A percentile compares a stretch with the other conserved stretches of the same genome.
These are phyloP conservation scores for Rhynchophorus ferrugineus DNA, from an alignment of 1,140 invertebrate species.

Conservation along the genomic window DNA sequence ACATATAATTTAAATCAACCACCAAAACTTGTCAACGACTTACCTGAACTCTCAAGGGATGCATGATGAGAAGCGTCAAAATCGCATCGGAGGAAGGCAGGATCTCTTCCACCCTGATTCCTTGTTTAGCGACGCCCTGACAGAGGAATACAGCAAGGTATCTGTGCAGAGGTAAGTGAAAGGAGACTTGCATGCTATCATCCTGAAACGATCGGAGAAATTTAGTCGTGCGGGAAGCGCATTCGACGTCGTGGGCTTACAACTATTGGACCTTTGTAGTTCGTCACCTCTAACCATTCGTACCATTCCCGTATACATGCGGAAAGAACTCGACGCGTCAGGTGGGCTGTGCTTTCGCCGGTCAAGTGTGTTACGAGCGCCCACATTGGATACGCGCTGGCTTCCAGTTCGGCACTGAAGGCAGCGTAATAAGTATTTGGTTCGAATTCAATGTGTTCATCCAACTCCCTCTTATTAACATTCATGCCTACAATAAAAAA, in stretches of 20 bases:
- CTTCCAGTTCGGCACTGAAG: conserved; percentile 93
- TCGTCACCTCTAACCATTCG: conserved; percentile 80
- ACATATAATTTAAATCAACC: background rate
- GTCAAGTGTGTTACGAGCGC: conserved; percentile 82
- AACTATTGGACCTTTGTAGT: conserved; percentile 61
- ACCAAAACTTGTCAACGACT: conserved; percentile 33
- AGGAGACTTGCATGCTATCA: conserved; percentile 81
- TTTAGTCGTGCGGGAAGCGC: background rate
- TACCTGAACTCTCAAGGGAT: conserved; percentile 87
- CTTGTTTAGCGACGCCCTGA: conserved; percentile 78
- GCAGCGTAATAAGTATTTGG: conserved; percentile 95
- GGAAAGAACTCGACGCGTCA: conserved; percentile 66
- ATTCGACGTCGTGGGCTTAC: conserved; percentile 41
- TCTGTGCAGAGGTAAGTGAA: conserved; percentile 91
- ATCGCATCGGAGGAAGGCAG: conserved; percentile 72
- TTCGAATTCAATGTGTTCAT: conserved; percentile 92
- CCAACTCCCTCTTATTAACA: conserved; percentile 83
- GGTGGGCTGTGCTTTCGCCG: conserved; percentile 58
- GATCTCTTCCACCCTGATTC: conserved; percentile 64
- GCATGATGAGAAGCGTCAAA: conserved; percentile 75
- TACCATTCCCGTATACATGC: conserved; percentile 69
- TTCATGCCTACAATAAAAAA: conserved; percentile 70
- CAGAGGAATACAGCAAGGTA: conserved; percentile 89
- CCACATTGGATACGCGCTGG: conserved; percentile 96
- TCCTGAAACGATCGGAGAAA: conserved; percentile 39